Base-by-base conservation (phyloP, 30 jellyfish, hydroid and myxozoan species). In the Aurelia aurita region DNA sequence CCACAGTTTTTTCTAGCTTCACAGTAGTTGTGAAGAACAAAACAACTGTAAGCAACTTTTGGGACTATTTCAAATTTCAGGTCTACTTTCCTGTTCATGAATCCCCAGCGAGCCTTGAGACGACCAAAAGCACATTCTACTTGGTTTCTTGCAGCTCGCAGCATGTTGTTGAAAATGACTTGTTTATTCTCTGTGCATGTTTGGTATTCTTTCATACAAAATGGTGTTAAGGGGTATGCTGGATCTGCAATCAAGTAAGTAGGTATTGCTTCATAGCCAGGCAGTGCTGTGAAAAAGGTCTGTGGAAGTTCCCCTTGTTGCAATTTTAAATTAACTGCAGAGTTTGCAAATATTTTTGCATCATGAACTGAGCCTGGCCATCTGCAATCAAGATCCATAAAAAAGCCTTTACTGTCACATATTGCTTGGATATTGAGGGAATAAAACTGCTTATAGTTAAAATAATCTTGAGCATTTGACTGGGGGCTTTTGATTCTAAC, bases 101-200 rank as follows among this genome's bases (percentile, higher is more conserved):
- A 29, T 46, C 68, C 54, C 96, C 96, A 87, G 47, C 92, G 74
- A 21, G 93, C 89, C 71, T 77, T 87, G 70, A 87, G 88, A n/a
- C 88, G 88, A 11, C 92, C 92, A 87, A 47, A 87, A 23, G 96
- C 87, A 75, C 75, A 75, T 54, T 32, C 75, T 12, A 51, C 44
- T 26, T 31, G 76, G 74, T 44, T 65, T 31, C 84, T 8, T 63
- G 83, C 83, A 10, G 71, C 3, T 46, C 83, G 20, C 34, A 80
- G 34, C 83, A 80, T 66, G 47, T 27, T 63, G 53, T 80, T 80
- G 90, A 80, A 80, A 32, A 80, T 25, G 44, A 80, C 90, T 34
- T 80, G 83, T 18, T 67, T 43, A 80, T 80, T 80, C 6, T 21
- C 71, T 2, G 26, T 15, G 62, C 82, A 80, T n/a, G 61, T 61